phyloP scores from a whole-genome alignment of 2,113 vertebrate genomes.

The Platysternon megacephalum region DNA sequence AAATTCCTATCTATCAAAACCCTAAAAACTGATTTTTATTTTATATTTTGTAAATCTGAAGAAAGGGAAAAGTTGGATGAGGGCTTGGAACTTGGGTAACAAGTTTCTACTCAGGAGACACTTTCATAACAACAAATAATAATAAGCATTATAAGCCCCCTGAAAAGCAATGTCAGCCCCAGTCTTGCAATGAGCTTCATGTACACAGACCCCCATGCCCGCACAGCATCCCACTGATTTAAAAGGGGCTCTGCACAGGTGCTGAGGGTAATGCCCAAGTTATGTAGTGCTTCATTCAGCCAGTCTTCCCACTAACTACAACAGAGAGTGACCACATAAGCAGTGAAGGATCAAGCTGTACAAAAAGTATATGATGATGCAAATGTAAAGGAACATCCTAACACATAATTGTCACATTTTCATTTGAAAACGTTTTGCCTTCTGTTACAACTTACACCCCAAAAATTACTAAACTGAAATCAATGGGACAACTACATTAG shows the following conservation, averaged over 20 bases:
- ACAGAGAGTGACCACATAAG: background rate
- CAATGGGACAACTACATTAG: background rate
- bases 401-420: background rate
- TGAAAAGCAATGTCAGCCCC: background rate
- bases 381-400: background rate
- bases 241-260: background rate
- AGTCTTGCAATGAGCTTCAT: background rate
- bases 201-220: background rate
- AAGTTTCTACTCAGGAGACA: background rate
- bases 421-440: background rate
- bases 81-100: background rate
- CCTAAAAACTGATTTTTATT: background rate
- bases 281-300: background rate
- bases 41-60: background rate
- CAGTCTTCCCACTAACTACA: background rate
- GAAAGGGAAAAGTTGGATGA: background rate
- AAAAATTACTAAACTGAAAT: background rate
- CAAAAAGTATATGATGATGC: background rate
- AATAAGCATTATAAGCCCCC: background rate
- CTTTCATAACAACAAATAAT: background rate
- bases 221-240: background rate
- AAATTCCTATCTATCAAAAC: background rate
- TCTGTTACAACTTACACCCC: background rate
- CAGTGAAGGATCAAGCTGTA: background rate
- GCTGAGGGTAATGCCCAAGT: background rate